Percentiles rank a stretch among this genome's conserved stretches.
These are phyloP conservation scores for Dryobotodes eremita DNA, from an alignment of 2,888 invertebrate species.

Conservation along the genomic window DNA sequence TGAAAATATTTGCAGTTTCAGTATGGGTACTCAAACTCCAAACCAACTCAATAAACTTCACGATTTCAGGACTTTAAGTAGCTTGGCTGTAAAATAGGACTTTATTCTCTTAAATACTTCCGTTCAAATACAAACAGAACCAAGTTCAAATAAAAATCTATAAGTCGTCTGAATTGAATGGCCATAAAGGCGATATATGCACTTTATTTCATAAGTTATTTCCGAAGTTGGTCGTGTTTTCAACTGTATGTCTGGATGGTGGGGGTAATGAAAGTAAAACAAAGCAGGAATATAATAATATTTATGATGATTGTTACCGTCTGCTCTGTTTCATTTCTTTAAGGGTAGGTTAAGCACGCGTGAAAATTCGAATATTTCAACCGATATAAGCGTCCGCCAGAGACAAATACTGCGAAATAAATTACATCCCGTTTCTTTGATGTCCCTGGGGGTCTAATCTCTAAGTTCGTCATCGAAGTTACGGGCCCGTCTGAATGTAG, in stretches of 20 bases:
- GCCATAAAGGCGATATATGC: conserved; percentile 40
- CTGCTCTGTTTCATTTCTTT: background rate
- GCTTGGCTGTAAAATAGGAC: conserved; percentile 16
- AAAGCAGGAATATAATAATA: background rate
- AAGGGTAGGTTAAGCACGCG: background rate
- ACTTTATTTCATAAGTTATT: conserved; percentile 49
- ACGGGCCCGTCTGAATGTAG: no score
- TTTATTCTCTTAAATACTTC: conserved; percentile 12
- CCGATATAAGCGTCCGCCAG: background rate
- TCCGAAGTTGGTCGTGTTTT: conserved; percentile 16
- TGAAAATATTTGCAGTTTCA: background rate
- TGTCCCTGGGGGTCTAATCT: no score
- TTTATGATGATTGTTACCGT: background rate
- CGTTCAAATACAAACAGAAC: conserved; percentile 39
- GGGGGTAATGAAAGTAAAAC: conserved; percentile 4
- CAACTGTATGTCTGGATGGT: background rate
- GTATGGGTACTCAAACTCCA: background rate
- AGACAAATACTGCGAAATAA: background rate
- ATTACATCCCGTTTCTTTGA: background rate
- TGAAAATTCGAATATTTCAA: background rate
- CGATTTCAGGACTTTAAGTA: background rate
- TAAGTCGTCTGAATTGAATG: conserved; percentile 35
- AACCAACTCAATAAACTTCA: background rate
- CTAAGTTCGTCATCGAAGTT: no score
- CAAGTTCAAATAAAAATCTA: conserved; percentile 34